These are phyloP conservation scores for Riparia riparia DNA, from an alignment of 2,113 vertebrate genomes.

Conservation along the genomic window DNA sequence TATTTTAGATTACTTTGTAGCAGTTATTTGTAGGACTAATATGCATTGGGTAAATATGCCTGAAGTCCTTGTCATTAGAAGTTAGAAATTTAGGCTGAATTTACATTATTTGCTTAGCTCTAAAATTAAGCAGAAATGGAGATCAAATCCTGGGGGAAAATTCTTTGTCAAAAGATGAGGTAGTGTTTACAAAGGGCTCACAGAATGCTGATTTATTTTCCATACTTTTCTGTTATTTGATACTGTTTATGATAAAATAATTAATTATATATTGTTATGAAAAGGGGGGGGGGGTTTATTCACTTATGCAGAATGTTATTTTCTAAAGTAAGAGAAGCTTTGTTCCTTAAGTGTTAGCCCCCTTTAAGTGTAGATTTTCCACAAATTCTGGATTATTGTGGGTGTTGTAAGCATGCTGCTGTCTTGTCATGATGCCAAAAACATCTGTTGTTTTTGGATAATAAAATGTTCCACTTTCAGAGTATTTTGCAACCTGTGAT, in stretches of 20 bases:
- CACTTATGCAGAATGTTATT: neutral
- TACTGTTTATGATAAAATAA: neutral
- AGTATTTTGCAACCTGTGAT: neutral
- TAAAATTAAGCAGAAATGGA: neutral
- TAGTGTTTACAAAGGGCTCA: neutral
- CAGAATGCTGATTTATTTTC: neutral
- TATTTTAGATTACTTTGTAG: neutral
- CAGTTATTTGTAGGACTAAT: neutral
- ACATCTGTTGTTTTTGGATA: neutral
- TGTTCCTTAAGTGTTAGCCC: neutral
- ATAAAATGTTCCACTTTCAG: neutral
- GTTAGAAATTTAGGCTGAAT: neutral
- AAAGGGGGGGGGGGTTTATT: neutral
- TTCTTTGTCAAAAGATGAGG: neutral
- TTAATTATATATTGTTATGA: neutral
- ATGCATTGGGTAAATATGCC: neutral
- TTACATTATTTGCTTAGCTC: neutral
- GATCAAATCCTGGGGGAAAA: neutral
- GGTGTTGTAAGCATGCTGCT: neutral
- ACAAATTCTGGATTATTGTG: neutral
- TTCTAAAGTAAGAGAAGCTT: neutral
- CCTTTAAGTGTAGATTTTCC: neutral
- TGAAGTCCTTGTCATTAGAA: neutral
- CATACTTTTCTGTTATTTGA: neutral
- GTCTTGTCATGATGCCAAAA: neutral